Conservation (phyloP, 2,888 invertebrate genomes). For the Biston stratarius region DNA sequence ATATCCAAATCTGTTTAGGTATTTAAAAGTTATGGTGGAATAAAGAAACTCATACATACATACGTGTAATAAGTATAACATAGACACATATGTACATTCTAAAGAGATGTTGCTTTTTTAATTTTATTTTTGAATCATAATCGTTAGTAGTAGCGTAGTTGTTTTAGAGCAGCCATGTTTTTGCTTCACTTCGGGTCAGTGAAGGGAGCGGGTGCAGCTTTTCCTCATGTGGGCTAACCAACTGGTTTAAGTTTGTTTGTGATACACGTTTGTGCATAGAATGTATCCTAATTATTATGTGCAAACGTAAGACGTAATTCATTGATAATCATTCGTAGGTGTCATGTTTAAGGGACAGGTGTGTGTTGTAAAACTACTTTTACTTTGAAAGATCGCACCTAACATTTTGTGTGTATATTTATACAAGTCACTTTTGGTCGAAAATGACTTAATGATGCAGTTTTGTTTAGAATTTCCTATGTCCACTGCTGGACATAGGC, state of each 20-base stretch:
- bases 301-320: conserved; percentile 7
- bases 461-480: too few relatives aligned
- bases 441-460: too few relatives aligned
- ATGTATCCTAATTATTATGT: conserved; percentile 9
- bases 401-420: too few relatives aligned
- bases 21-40: too few relatives aligned
- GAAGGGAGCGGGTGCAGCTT: conserved; percentile 32
- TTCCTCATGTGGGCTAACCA: conserved; percentile 34
- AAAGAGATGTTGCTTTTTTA: neutral
- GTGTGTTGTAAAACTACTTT: neutral
- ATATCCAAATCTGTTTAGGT: too few relatives aligned
- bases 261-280: conserved; percentile 7
- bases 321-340: neutral
- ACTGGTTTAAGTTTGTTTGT: conserved; percentile 22
- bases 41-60: too few relatives aligned
- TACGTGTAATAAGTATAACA: too few relatives aligned
- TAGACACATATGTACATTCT: too few relatives aligned
- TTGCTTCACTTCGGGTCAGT: conserved; percentile 35
- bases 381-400: neutral
- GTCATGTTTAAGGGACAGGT: conserved; percentile 2
- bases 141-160: conserved; percentile 1
- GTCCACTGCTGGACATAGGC: too few relatives aligned
- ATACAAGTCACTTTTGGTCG: too few relatives aligned
- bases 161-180: conserved; percentile 43
- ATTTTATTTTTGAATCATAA: conserved; percentile 10